These are phyloP conservation scores for Platyrinchus mystaceus DNA, from an alignment of 2,797 vertebrate species.

Conservation along the genomic window DNA sequence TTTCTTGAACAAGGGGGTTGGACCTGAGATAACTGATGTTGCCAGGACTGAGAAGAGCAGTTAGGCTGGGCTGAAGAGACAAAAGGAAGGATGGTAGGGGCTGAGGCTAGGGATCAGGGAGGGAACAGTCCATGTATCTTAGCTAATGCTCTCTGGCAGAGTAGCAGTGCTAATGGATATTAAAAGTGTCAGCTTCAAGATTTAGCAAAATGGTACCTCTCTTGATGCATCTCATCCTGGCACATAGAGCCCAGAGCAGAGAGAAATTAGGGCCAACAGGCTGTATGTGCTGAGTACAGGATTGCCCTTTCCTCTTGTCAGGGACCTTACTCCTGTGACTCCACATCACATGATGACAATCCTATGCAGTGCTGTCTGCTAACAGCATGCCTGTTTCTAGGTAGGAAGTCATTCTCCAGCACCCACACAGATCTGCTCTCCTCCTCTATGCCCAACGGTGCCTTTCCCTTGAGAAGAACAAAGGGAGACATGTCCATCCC, in stretches of 20 bases:
- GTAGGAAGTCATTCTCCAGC: not conserved
- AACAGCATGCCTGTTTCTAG: not conserved
- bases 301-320: not conserved
- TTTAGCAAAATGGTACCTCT: slow-evolving; percentile 53
- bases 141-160: slow-evolving; percentile 41
- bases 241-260: slow-evolving; percentile 36
- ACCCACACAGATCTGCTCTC: not conserved
- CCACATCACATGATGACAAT: not conserved
- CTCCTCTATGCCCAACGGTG: rapidly evolving
- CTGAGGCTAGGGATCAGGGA: not conserved
- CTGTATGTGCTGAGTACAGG: not conserved
- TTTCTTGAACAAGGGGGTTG: not conserved
- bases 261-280: slow-evolving; percentile 1
- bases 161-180: slow-evolving; percentile 17
- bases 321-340: not conserved
- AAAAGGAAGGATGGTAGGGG: not conserved
- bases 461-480: not conserved
- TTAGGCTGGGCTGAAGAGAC: not conserved
- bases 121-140: not conserved
- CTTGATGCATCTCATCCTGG: slow-evolving; percentile 50
- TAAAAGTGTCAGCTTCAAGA: slow-evolving; percentile 45
- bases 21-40: not conserved
- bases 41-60: not conserved
- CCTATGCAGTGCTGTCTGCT: not conserved
- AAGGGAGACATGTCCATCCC: not conserved